phyloP scores from a whole-genome alignment of 2,113 vertebrate genomes.

The Pseudolaguvia tuberculata region DNA sequence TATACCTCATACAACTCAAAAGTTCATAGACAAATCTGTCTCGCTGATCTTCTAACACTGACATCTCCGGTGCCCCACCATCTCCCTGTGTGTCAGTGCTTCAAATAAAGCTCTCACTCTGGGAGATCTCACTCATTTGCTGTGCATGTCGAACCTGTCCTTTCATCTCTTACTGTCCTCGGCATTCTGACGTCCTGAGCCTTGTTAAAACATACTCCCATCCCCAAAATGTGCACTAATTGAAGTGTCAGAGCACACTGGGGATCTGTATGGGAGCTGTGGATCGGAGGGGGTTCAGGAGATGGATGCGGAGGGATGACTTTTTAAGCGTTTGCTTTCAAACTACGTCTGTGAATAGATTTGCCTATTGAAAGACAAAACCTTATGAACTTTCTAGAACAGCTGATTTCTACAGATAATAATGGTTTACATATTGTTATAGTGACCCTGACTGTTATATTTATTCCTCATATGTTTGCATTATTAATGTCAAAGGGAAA shows the following conservation, averaged over 20 bases:
- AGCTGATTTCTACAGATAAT: not conserved
- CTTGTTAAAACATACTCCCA: constrained; percentile 62
- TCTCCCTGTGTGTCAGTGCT: constrained; percentile 10
- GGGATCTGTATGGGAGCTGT: constrained; percentile 51
- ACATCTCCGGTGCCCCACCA: constrained; percentile 20
- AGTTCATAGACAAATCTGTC: not conserved
- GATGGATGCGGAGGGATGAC: not conserved
- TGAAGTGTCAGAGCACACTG: constrained; percentile 59
- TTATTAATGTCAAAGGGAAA: too few species aligned
- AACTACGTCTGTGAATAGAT: not conserved
- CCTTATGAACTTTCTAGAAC: not conserved
- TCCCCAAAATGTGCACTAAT: constrained; percentile 55
- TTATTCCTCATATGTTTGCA: too few species aligned
- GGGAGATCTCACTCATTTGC: constrained; percentile 53
- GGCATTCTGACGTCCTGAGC: constrained; percentile 52
- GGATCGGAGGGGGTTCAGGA: constrained; percentile 6
- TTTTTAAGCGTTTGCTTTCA: constrained; percentile 5
- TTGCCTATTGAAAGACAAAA: not conserved
- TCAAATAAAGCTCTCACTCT: constrained; percentile 44
- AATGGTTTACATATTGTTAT: not conserved
- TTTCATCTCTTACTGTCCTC: constrained; percentile 58
- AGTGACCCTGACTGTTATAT: too few species aligned
- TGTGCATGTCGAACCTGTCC: constrained; percentile 55
- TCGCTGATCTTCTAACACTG: not conserved
- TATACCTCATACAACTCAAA: not conserved